phyloP scores from a whole-genome alignment of 2,113 vertebrate species.

The Ctenodactylus gundi region DNA sequence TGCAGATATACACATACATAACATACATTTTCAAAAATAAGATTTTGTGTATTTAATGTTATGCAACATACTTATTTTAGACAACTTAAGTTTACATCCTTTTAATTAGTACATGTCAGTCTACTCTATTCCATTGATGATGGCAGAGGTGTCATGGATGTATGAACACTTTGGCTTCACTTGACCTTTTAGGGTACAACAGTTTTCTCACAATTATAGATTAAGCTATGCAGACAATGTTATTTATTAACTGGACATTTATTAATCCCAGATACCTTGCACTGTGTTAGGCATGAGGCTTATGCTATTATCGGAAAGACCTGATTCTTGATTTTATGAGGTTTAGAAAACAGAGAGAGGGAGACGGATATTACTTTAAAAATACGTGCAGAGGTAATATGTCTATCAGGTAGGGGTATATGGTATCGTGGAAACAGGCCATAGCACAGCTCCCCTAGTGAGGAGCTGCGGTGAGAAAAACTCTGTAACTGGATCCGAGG shows the following conservation, averaged over 20 bases:
- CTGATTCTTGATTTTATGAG: no score
- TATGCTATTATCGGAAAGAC: not conserved
- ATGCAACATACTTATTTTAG: not conserved
- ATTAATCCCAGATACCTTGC: not conserved
- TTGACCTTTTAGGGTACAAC: not conserved
- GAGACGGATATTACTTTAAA: not conserved
- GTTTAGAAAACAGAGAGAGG: not conserved
- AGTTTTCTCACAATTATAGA: not conserved
- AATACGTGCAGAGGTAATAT: not conserved
- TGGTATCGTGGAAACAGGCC: not conserved
- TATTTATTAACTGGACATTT: not conserved
- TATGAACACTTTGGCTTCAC: not conserved
- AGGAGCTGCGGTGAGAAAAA: not conserved
- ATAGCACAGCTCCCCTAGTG: no score
- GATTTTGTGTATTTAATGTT: not conserved
- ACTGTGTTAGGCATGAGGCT: not conserved
- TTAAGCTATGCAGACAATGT: not conserved
- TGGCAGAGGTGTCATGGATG: not conserved
- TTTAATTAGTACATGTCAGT: not conserved
- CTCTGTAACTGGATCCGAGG: not conserved
- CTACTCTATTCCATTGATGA: not conserved
- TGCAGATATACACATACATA: not conserved
- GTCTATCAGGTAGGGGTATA: not conserved
- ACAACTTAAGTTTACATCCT: not conserved
- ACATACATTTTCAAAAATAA: not conserved